Conservation (phyloP, 1,140 invertebrate species). For the Drosophila grimshawi region DNA sequence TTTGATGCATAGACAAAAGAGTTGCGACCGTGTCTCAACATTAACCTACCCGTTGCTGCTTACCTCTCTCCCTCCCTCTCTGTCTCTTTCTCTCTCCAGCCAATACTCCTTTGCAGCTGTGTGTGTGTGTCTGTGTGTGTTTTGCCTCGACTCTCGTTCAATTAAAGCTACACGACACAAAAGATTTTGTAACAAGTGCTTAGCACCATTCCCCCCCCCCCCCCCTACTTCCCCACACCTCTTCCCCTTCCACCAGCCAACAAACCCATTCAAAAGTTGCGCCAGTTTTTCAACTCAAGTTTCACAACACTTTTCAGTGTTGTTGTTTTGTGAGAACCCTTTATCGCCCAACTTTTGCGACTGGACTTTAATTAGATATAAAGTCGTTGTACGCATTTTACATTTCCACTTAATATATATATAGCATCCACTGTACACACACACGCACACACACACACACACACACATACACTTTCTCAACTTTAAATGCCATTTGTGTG, state of each 20-base stretch:
- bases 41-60: too few species aligned
- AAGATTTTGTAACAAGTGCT: conserved; percentile 55
- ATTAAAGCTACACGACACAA: conserved; percentile 65
- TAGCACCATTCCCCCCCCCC: neutral
- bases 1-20: conserved; percentile 80
- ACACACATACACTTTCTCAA: conserved; percentile 11
- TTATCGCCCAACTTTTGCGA: conserved; percentile 1
- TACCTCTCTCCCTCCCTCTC: neutral
- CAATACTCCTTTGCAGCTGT: conserved; percentile 21
- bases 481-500: conserved; percentile 68
- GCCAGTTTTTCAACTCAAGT: conserved; percentile 35
- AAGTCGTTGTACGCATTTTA: conserved; percentile 17
- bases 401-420: too few species aligned
- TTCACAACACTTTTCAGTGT: conserved; percentile 14
- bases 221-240: neutral
- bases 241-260: neutral
- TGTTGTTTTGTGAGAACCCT: conserved; percentile 2
- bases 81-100: neutral
- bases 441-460: neutral
- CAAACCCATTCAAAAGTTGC: conserved; percentile 20
- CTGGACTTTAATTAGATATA: conserved; percentile 62
- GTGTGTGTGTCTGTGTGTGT: conserved; percentile 22
- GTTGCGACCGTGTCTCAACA: conserved; percentile 50
- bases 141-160: conserved; percentile 53
- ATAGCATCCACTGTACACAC: too few species aligned